Evolutionary conservation across 2,113 vertebrate species (phyloP), one percentile per base, ranked within the genome.

Genomic region (Holacanthus passer): DNA sequence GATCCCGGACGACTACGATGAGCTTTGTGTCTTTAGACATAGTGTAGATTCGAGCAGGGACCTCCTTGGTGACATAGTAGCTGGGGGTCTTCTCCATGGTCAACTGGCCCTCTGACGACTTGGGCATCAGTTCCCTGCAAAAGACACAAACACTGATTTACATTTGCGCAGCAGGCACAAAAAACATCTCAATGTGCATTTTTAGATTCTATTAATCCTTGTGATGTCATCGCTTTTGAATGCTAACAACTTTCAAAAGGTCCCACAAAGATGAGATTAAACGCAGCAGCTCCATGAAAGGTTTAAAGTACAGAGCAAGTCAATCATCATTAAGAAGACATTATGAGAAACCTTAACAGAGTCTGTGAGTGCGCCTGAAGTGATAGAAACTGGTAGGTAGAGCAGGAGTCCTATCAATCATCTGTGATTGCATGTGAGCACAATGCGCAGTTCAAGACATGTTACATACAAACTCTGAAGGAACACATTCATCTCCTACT

Each of bases 21-120:
- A 99, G 96, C 93, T 96, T 99, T 35, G 96, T 98, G 93, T 95
- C 96, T 92, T 92, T 96, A 29, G 95, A 96, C 98, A 99, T 99
- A 93, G 96, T 93, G 6, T 96, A 94, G 94, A 99, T 98, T 71
- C 97, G 96, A 14, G 96, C 95, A 0, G 97, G 97, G 3, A 97
- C 97, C 83, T 97, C 97, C 90, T 96, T 96, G 22, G 97, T 98
- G 78, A 99, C 96, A 0, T 96, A 98, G 93, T 99, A 99, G 89
- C 97, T 98, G 78, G 98, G 98, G 2, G 98, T 98, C 91, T 99
- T 99, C 94, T 99, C 98, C 97, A 99, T 99, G 88, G 97, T 98
- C 94, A 99, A 88, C 93, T 99, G 98, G 7, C 97, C 96, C 2
- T 97, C 96, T 76, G 96, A 94, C 0, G 97, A 97, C 83, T 92